These are phyloP conservation scores for Apistogramma diplotaenia DNA, from an alignment of 2,113 vertebrate genomes.

Conservation along the genomic window DNA sequence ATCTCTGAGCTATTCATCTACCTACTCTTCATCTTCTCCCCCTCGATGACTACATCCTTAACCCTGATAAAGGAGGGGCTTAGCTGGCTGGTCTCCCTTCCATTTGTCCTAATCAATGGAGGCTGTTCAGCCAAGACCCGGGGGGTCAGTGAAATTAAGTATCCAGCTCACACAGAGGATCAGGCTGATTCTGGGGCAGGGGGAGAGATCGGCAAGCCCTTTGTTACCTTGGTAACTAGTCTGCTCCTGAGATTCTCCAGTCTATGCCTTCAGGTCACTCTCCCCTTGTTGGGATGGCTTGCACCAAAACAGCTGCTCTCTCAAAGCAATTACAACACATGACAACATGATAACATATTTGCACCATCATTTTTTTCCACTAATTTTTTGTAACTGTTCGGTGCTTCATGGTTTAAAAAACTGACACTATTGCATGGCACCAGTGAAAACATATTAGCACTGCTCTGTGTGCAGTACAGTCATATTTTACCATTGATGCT, in stretches of 20 bases:
- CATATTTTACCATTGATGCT: not conserved
- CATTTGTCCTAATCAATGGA: conserved; percentile 81
- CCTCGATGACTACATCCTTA: conserved; percentile 68
- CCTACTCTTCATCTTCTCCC: conserved; percentile 48
- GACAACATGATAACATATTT: not conserved
- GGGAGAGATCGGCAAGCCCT: conserved; percentile 35
- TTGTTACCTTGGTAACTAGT: conserved; percentile 67
- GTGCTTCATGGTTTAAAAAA: not conserved
- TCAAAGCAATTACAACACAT: no score
- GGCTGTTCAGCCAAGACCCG: conserved; percentile 75
- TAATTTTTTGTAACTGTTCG: not conserved
- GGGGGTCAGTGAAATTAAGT: conserved; percentile 78
- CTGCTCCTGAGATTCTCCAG: conserved; percentile 32
- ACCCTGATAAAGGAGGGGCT: conserved; percentile 70
- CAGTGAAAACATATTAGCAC: not conserved
- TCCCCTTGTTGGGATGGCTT: conserved; percentile 24
- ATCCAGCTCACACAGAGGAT: conserved; percentile 70
- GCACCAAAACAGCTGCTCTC: conserved; percentile 19
- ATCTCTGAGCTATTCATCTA: conserved; percentile 54
- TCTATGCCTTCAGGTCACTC: conserved; percentile 14
- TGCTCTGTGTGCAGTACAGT: not conserved
- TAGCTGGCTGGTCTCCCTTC: conserved; percentile 57
- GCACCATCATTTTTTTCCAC: not conserved
- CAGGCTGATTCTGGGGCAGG: conserved; percentile 36
- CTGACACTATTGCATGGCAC: not conserved